Evolutionary conservation across 2,797 vertebrate genomes (phyloP), one percentile per base, ranked within the genome.

Genomic region (Chaetophractus vellerosus): DNA sequence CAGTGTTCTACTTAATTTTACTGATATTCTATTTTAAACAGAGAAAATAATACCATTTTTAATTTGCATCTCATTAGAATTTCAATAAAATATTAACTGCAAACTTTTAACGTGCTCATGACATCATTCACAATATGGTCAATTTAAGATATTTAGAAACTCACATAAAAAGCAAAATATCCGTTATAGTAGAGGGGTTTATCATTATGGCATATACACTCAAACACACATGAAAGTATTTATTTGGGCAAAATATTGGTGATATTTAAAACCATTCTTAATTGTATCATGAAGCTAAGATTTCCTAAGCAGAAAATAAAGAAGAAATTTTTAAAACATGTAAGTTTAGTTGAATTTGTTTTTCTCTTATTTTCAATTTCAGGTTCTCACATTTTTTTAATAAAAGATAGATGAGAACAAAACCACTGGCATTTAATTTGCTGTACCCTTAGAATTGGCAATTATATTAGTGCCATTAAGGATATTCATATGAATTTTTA

Each of bases 381-480:
- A 45, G 18, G 6, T 41, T 57, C 4, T 85, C 7, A 1, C 38
- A 9, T 64, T 45, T 38, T 38, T 83, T 26, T 38, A 80, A 48
- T 2, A 14, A 96, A 93, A 72, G 33, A 36, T 38, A 57, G 24
- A 21, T 16, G 18, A 26, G 14, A 87, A 61, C 19, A 91, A 84
- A 9, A 6, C 8, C 12, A 66, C 36, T 78, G 48, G 1, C 26
- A 74, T 78, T 94, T 9, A 76, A 12, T 84, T 63, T 75, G 24
- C 21, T 57, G 9, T 83, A 57, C n/a, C 14, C 10, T 10, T 94
- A 59, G 59, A 93, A n/a, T 21, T 88, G 31, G 21, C n/a, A 72
- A n/a, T 93, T 84, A 66, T 94, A 36, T 76, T 36, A 89, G 33
- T 91, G 81, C 18, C 36, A 89, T 55, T 71, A 86, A 75, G 50